A percentile compares a stretch with the other conserved stretches of the same genome.
phyloP scores from a whole-genome alignment of 2,888 invertebrate species.

The Tetragonisca angustula region DNA sequence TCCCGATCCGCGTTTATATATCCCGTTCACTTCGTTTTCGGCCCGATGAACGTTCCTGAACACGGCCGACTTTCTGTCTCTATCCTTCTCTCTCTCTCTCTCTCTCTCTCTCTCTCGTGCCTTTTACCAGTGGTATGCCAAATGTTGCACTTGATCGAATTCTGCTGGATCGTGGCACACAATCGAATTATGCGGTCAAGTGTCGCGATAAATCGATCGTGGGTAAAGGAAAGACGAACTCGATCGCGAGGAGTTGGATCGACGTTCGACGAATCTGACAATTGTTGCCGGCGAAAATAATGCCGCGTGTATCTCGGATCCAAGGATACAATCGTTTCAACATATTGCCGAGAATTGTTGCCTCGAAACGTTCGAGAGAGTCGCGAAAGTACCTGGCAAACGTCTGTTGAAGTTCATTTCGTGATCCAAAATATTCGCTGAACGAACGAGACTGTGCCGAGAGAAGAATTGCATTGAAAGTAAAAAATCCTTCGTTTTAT shows the following conservation, averaged over 20 bases:
- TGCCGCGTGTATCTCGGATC: too few species aligned
- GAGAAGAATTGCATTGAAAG: too few species aligned
- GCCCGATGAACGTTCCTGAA: conserved; percentile 65
- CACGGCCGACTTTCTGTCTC: conserved; percentile 49
- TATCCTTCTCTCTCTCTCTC: conserved; percentile 15
- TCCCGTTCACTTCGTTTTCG: conserved; percentile 70
- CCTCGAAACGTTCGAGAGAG: too few species aligned
- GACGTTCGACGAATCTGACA: conserved; percentile 7
- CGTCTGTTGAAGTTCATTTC: too few species aligned
- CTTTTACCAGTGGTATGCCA: conserved; percentile 9
- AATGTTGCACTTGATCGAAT: conserved; percentile 51
- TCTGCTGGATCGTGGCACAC: conserved; percentile 18
- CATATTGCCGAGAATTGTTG: too few species aligned
- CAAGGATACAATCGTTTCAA: too few species aligned
- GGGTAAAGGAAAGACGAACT: background rate
- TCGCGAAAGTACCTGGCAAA: too few species aligned
- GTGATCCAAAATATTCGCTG: too few species aligned
- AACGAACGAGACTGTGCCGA: too few species aligned
- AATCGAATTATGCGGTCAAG: conserved; percentile 46
- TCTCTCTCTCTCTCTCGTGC: background rate
- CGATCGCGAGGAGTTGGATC: background rate
- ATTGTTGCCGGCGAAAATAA: too few species aligned
- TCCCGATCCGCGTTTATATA: conserved; percentile 70
- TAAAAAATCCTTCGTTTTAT: background rate
- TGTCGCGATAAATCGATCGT: conserved; percentile 18